Base-by-base conservation (phyloP, 2,888 invertebrate species). In the Drosophila eohydei region DNA sequence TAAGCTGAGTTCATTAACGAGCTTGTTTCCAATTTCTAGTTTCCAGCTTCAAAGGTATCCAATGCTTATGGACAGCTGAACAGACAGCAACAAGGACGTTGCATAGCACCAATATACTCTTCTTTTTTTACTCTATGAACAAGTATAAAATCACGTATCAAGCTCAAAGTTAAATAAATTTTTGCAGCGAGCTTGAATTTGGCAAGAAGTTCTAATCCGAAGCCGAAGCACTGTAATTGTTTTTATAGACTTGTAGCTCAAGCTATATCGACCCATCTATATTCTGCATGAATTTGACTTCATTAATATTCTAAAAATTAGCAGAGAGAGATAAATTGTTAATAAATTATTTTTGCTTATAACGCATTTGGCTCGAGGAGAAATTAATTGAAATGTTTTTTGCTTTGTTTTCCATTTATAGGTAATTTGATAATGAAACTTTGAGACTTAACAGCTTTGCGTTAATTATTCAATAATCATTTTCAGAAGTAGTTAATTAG, bases 391-490 rank as follows among this genome's bases (percentile, higher is more conserved):
- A 6, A 30, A 62, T 34, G 26, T 12, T 30, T 28, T 72, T 8
- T 30, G 9, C 8, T n/a, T 30, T 2, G 5, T n/a, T 4, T 30
- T n/a, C 28, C 7, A 4, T n/a, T 48, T n/a, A n/a, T n/a, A 5
- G 9, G 11, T 16, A 32, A 50, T 50, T 50, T 32, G 30, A 32
- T 43, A 55, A 34, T 55, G 14, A 21, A 56, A 21, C 16, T 11
- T 38, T 9, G 16, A 9, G 5, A 38, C 34, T 52, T 54, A 55
- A 8, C 26, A 50, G 11, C 16, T 14, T 32, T 44, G 14, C 26
- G 48, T 12, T 70, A 75, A 62, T 73, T 56, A 1, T 2, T 38
- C 8, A 44, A 52, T 28, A 52, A 12, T 30, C 12, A 30, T 16
- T 38, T n/a, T 4, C 8, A 14, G 14, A 26, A 7, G 2, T n/a